A percentile compares a stretch with the other conserved stretches of the same genome.
Conservation (phyloP, 2,888 invertebrate genomes). For the Epicampocera succincta region DNA sequence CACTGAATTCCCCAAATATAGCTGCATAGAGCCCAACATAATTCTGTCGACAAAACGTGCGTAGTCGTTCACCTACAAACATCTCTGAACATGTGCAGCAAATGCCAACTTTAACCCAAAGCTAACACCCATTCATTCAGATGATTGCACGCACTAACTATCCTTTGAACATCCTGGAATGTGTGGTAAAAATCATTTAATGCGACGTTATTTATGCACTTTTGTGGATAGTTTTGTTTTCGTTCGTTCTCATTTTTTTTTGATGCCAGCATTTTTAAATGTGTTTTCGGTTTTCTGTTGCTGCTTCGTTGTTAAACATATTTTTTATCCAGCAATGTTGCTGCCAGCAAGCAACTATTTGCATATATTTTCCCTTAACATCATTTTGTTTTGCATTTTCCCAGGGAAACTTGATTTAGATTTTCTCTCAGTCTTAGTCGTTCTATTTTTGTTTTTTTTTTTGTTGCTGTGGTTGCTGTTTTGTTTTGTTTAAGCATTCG, state of each 20-base stretch:
- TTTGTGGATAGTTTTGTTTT: constrained; percentile 45
- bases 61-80: background rate
- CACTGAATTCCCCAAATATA: no score
- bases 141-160: constrained; percentile 44
- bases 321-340: background rate
- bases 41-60: no score
- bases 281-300: constrained; percentile 21
- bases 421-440: constrained; percentile 26
- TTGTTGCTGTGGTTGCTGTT: constrained; percentile 5
- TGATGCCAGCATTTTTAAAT: background rate
- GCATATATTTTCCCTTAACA: constrained; percentile 64
- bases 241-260: background rate
- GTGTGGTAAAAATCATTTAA: constrained; percentile 64
- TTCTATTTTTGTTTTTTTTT: constrained; percentile 7
- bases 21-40: no score
- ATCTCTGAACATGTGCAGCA: background rate
- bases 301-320: constrained; percentile 1
- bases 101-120: background rate
- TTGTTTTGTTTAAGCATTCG: constrained; percentile 30
- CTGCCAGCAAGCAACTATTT: constrained; percentile 40
- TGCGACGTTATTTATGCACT: constrained; percentile 61
- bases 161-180: constrained; percentile 43
- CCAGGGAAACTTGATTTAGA: constrained; percentile 49
- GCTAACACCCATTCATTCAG: constrained; percentile 11
- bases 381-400: constrained; percentile 65